These are phyloP conservation scores for Buathra laborator DNA, from an alignment of 2,888 invertebrate species.

Conservation along the genomic window DNA sequence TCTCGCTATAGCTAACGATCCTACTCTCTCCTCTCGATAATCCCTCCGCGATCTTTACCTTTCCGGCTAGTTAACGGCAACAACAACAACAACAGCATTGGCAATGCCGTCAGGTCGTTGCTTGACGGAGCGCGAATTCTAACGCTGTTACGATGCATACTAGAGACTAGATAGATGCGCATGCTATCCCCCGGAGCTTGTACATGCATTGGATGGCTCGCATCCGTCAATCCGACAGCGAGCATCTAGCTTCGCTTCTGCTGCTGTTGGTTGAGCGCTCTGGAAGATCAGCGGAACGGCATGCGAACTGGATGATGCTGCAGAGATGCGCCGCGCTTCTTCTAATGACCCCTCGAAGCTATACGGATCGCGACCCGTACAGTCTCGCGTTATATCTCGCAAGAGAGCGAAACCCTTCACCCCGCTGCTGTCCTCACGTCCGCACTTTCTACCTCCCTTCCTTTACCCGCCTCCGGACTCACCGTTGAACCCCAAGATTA, in stretches of 20 bases:
- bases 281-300: slow-evolving; percentile 60
- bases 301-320: slow-evolving; percentile 44
- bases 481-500: slow-evolving; percentile 4
- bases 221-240: slow-evolving; percentile 70
- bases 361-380: slow-evolving; percentile 56
- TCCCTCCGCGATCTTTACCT: slow-evolving; percentile 29
- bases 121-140: slow-evolving; percentile 49
- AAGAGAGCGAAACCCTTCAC: slow-evolving; percentile 69
- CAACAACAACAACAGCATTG: slow-evolving; percentile 48
- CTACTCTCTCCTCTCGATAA: slow-evolving; percentile 6
- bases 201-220: slow-evolving; percentile 65
- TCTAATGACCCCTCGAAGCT: slow-evolving; percentile 79
- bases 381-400: slow-evolving; percentile 41
- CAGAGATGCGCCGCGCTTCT: slow-evolving; percentile 69
- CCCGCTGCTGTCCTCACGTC: slow-evolving; percentile 73
- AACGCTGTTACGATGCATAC: slow-evolving; percentile 48
- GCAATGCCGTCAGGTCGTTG: slow-evolving; percentile 33
- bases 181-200: slow-evolving; percentile 11
- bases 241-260: slow-evolving; percentile 64
- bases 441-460: slow-evolving; percentile 75
- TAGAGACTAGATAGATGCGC: slow-evolving; percentile 24
- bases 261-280: slow-evolving; percentile 2
- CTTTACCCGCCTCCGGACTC: slow-evolving; percentile 39
- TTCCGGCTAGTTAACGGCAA: slow-evolving; percentile 54
- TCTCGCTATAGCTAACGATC: slow-evolving; percentile 50